Conservation (phyloP, 92 coral and sea anemone genomes). For the Epizoanthus fatuus region DNA sequence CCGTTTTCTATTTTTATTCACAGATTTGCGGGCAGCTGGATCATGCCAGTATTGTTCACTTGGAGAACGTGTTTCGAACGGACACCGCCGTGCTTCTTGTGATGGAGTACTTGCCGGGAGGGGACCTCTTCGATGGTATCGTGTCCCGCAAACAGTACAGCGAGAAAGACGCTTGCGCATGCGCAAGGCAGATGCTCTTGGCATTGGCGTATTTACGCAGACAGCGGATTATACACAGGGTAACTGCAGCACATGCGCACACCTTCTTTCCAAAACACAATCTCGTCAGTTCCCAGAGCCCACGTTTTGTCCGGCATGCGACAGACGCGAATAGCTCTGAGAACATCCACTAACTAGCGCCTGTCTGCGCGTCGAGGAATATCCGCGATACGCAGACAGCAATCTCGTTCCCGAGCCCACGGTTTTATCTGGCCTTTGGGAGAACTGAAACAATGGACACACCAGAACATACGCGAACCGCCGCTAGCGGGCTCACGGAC, state of each 20-base stretch:
- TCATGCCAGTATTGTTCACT: constrained; percentile 83
- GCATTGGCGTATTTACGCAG: constrained; percentile 82
- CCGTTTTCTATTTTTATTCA: not conserved
- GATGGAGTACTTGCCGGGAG: constrained; percentile 94
- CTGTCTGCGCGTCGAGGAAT: too few species aligned
- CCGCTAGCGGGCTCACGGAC: too few species aligned
- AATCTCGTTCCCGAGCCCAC: too few species aligned
- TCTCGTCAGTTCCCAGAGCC: too few species aligned
- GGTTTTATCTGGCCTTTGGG: too few species aligned
- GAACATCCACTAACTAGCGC: too few species aligned
- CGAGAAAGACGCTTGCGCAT: constrained; percentile 94
- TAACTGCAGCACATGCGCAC: constrained; percentile 34
- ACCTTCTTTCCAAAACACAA: too few species aligned
- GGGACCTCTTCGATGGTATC: constrained; percentile 97
- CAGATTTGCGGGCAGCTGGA: constrained; percentile 79
- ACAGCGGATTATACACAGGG: constrained; percentile 89
- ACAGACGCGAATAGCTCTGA: too few species aligned
- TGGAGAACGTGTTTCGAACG: constrained; percentile 85
- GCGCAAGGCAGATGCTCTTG: constrained; percentile 82
- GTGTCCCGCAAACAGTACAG: constrained; percentile 91
- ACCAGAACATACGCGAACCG: too few species aligned
- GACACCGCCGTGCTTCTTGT: constrained; percentile 78
- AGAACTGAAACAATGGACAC: too few species aligned
- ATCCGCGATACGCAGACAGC: too few species aligned
- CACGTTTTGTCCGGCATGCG: too few species aligned